Conservation (phyloP, 2,888 invertebrate genomes). For the Hemithea aestivaria region DNA sequence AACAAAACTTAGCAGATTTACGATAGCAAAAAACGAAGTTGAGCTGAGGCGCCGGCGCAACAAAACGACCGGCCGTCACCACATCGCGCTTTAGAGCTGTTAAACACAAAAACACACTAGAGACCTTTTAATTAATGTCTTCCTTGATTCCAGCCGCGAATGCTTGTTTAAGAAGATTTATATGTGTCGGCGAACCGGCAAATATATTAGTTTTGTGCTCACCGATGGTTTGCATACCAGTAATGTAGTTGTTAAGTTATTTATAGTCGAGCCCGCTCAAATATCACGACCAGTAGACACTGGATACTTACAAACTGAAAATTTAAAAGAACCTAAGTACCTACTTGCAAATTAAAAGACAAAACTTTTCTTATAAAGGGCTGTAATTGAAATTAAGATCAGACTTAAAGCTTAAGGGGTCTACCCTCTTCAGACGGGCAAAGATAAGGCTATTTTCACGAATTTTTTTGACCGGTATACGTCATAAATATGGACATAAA, state of each 20-base stretch:
- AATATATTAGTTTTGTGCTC: constrained; percentile 28
- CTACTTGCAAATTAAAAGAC: too few species aligned
- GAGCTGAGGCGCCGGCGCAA: constrained; percentile 26
- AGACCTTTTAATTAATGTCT: constrained; percentile 49
- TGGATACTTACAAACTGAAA: too few species aligned
- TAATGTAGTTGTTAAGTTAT: constrained; percentile 25
- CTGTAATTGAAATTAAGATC: too few species aligned
- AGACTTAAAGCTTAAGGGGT: too few species aligned
- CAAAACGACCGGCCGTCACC: constrained; percentile 27
- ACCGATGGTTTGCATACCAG: constrained; percentile 27
- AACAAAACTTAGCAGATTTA: constrained; percentile 25
- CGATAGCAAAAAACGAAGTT: constrained; percentile 24
- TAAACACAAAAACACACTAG: constrained; percentile 38
- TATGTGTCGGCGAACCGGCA: constrained; percentile 31
- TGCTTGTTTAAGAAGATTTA: constrained; percentile 44
- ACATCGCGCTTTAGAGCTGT: constrained; percentile 28
- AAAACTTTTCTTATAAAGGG: too few species aligned
- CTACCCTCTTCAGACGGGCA: too few species aligned
- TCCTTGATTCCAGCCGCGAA: constrained; percentile 44
- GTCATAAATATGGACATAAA: too few species aligned
- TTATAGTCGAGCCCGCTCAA: constrained; percentile 24
- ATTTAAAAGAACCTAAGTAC: too few species aligned
- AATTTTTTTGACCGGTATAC: too few species aligned
- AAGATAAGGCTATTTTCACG: too few species aligned
- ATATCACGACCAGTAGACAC: constrained; percentile 14